These are phyloP conservation scores for Corbicula japonica DNA, from an alignment of 2,888 invertebrate species.

Conservation along the genomic window DNA sequence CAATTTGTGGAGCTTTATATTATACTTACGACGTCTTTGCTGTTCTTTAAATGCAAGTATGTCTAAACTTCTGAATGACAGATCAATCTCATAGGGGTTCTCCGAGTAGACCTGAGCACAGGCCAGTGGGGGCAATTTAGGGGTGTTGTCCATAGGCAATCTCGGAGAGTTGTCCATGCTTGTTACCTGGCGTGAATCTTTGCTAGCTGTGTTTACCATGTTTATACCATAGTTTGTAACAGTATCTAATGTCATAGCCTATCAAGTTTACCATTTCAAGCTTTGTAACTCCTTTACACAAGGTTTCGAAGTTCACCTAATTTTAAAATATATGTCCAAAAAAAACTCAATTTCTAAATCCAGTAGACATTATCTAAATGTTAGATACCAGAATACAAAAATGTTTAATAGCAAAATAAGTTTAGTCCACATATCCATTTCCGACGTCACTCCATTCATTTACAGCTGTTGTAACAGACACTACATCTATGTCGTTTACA, in stretches of 20 bases:
- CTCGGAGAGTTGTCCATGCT: constrained; percentile 18
- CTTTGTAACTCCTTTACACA: no score
- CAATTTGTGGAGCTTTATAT: no score
- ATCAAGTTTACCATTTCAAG: no score
- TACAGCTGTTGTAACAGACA: no score
- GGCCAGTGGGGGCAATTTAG: constrained; percentile 54
- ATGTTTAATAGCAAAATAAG: constrained; percentile 45
- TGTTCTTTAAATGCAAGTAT: constrained; percentile 57
- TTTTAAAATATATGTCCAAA: background rate
- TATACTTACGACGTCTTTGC: constrained; percentile 51
- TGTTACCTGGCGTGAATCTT: constrained; percentile 23
- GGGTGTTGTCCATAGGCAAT: constrained; percentile 55
- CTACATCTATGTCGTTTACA: no score
- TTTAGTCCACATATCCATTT: constrained; percentile 61
- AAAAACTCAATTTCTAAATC: background rate
- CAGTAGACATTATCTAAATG: constrained; percentile 20
- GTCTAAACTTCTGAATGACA: constrained; percentile 70
- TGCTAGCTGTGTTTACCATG: constrained; percentile 57
- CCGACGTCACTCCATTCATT: no score
- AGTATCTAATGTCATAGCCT: no score
- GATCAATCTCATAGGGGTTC: constrained; percentile 73
- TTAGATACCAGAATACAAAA: constrained; percentile 39
- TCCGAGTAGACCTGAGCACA: constrained; percentile 56
- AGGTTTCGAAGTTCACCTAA: background rate
- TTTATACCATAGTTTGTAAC: no score